phyloP scores from a whole-genome alignment of 2,113 vertebrate genomes.

The Dicaeum eximium region DNA sequence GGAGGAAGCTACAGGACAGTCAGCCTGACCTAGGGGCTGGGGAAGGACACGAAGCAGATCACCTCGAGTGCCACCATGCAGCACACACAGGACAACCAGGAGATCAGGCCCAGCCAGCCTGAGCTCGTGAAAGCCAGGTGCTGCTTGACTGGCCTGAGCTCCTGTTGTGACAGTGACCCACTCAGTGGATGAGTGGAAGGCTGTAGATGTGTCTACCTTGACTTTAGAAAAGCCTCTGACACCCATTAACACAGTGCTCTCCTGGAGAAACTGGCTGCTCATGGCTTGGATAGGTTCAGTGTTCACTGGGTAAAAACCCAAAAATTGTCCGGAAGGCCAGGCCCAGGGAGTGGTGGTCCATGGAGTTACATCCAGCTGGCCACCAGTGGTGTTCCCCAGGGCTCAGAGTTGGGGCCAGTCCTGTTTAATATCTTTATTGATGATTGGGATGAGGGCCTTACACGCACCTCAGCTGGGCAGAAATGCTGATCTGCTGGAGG shows the following conservation, averaged over 20 bases:
- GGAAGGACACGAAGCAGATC: background rate
- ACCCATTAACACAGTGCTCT: too few species aligned
- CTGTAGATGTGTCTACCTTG: accelerated
- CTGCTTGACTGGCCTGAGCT: background rate
- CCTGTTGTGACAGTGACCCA: background rate
- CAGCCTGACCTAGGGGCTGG: background rate
- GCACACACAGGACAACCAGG: background rate
- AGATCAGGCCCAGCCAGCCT: background rate
- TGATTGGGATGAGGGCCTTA: background rate
- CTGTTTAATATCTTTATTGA: accelerated
- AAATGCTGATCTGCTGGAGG: background rate
- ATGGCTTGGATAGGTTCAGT: background rate
- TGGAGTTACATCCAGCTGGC: background rate
- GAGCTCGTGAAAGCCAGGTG: background rate
- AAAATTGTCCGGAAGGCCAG: accelerated
- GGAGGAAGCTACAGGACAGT: background rate
- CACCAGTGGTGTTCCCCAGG: background rate
- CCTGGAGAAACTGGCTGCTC: background rate
- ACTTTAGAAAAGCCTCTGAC: background rate
- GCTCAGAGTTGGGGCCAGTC: background rate
- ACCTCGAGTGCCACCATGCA: background rate
- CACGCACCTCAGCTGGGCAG: too few species aligned
- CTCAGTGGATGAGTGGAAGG: background rate
- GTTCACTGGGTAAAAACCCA: background rate
- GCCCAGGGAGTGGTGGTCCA: background rate